Evolutionary conservation across 2,888 invertebrate genomes (phyloP).

Genomic region (Itoplectis maculator): DNA sequence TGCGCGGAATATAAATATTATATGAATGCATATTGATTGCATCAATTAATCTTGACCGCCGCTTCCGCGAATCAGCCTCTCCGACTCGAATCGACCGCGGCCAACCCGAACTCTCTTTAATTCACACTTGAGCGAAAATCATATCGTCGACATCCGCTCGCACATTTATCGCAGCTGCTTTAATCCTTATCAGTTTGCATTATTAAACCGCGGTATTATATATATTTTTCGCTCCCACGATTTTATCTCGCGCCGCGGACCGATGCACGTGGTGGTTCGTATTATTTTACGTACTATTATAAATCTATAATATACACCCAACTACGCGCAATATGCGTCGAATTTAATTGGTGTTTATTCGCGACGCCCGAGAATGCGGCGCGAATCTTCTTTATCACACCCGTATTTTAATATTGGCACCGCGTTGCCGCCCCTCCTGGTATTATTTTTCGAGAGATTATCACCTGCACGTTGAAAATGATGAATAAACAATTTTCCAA

Average conservation of each 20-base stretch:
- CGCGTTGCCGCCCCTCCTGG: no score
- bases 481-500: not conserved
- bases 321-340: not conserved
- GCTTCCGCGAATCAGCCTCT: not conserved
- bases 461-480: not conserved
- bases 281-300: not conserved
- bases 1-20: not conserved
- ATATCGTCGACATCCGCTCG: not conserved
- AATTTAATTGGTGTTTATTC: not conserved
- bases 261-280: not conserved
- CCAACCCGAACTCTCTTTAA: no score
- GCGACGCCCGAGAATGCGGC: not conserved
- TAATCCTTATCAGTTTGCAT: conserved; percentile 17
- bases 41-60: conserved; percentile 2
- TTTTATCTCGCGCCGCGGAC: not conserved
- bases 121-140: not conserved
- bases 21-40: conserved; percentile 14
- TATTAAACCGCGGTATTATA: conserved; percentile 15
- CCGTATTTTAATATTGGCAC: not conserved
- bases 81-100: not conserved
- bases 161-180: not conserved
- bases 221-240: not conserved
- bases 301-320: not conserved
- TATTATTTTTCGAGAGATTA: not conserved
- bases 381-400: not conserved